These are phyloP conservation scores for Colossoma macropomum DNA, from an alignment of 2,113 vertebrate genomes.

Conservation along the genomic window DNA sequence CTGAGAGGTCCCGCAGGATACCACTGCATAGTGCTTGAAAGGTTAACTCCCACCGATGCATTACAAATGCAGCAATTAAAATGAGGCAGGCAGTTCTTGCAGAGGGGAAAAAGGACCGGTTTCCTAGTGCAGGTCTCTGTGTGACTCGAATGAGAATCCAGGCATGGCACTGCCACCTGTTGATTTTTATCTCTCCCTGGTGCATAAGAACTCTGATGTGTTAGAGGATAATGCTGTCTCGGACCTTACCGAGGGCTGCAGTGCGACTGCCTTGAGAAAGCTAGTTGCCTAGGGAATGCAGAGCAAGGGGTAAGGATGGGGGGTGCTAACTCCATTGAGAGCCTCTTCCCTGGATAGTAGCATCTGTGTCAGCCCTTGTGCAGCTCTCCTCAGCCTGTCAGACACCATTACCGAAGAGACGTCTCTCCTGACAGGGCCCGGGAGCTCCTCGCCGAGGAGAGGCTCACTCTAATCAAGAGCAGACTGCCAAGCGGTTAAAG, in stretches of 20 bases:
- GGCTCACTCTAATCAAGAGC: conserved; percentile 73
- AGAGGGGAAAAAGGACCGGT: conserved; percentile 44
- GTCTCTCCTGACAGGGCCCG: conserved; percentile 67
- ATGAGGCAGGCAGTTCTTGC: conserved; percentile 49
- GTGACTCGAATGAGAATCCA: conserved; percentile 45
- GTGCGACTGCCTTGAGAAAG: conserved; percentile 18
- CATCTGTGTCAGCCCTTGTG: conserved; percentile 73
- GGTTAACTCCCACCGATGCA: conserved; percentile 52
- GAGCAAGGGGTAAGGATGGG: conserved; percentile 45
- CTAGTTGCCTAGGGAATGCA: conserved; percentile 27
- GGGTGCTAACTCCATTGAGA: conserved; percentile 38
- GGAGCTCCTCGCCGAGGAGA: conserved; percentile 67
- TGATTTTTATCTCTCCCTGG: conserved; percentile 6
- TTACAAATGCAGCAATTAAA: conserved; percentile 69
- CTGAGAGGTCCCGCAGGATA: conserved; percentile 48
- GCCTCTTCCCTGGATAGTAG: conserved; percentile 64
- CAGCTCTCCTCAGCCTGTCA: conserved; percentile 73
- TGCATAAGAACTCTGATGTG: conserved; percentile 5
- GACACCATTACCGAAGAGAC: conserved; percentile 74
- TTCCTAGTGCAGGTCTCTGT: conserved; percentile 31
- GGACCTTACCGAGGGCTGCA: conserved; percentile 11
- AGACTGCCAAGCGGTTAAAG: conserved; percentile 75
- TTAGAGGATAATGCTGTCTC: conserved; percentile 10
- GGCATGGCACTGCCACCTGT: conserved; percentile 17
- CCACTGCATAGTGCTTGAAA: conserved; percentile 30